phyloP scores from a whole-genome alignment of 2,797 vertebrate species.

The Mionectes olivaceus region DNA sequence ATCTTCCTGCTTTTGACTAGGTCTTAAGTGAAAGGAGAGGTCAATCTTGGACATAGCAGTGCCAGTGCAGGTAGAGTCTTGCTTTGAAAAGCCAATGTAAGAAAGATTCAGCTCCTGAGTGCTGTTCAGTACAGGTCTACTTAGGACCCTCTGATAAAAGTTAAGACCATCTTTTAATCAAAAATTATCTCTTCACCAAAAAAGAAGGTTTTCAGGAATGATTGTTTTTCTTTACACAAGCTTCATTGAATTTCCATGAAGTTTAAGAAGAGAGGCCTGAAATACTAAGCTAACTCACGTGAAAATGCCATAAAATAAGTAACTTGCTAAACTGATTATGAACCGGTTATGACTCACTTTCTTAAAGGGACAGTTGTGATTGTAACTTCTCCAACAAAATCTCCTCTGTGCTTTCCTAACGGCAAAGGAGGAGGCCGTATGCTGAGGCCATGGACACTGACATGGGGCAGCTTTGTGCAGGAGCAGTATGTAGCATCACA shows the following conservation, averaged over 20 bases:
- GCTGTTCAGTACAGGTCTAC: neutral
- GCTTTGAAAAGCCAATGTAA: neutral
- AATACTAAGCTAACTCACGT: neutral
- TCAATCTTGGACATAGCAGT: neutral
- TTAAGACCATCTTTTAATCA: neutral
- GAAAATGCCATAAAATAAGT: neutral
- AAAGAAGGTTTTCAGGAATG: neutral
- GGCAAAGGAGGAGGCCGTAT: neutral
- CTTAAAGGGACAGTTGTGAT: neutral
- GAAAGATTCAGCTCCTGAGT: neutral
- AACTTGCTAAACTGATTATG: neutral
- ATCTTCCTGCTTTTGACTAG: neutral
- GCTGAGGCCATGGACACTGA: rapidly evolving
- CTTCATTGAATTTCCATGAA: neutral
- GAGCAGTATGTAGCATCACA: neutral
- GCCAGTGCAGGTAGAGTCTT: neutral
- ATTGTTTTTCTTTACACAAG: neutral
- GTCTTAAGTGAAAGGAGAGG: neutral
- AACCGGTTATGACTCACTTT: neutral
- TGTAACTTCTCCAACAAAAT: neutral
- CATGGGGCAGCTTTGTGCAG: too few species aligned
- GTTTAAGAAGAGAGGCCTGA: neutral
- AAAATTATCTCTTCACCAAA: neutral
- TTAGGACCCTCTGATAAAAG: neutral
- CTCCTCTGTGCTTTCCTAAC: neutral